Evolutionary conservation across 2,113 vertebrate genomes (phyloP).

Genomic region (Calidris pugnax): DNA sequence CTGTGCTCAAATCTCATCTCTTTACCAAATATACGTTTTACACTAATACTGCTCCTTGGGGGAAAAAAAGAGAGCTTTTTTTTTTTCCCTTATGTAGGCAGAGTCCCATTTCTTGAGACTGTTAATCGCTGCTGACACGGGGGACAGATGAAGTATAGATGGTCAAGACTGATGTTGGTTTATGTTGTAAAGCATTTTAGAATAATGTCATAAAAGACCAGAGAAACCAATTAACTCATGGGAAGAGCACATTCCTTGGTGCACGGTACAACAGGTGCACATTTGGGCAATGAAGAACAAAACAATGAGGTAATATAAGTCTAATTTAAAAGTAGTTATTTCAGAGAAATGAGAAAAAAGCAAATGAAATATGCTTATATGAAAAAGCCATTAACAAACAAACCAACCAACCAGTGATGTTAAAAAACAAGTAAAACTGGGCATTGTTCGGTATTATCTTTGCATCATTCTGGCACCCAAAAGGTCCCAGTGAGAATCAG

Average conservation of each 20-base stretch:
- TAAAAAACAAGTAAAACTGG: neutral
- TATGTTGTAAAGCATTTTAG: neutral
- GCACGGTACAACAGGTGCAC: neutral
- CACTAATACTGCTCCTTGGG: neutral
- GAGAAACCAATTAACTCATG: neutral
- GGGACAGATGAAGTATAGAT: neutral
- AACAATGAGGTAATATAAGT: neutral
- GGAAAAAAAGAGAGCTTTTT: fast-evolving
- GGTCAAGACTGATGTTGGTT: neutral
- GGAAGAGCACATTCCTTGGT: fast-evolving
- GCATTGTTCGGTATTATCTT: neutral
- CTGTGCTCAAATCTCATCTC: neutral
- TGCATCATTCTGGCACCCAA: neutral
- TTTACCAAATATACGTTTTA: neutral
- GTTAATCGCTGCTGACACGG: neutral
- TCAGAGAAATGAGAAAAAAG: neutral
- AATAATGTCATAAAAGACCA: neutral
- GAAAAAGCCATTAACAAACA: neutral
- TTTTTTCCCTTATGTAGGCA: neutral
- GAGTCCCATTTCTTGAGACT: neutral
- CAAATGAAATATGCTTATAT: neutral
- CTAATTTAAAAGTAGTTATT: neutral
- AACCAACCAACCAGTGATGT: neutral
- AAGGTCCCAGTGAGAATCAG: neutral
- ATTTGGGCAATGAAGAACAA: neutral